phyloP scores from a whole-genome alignment of 2,797 vertebrate genomes.

The Neopelma chrysocephalum region DNA sequence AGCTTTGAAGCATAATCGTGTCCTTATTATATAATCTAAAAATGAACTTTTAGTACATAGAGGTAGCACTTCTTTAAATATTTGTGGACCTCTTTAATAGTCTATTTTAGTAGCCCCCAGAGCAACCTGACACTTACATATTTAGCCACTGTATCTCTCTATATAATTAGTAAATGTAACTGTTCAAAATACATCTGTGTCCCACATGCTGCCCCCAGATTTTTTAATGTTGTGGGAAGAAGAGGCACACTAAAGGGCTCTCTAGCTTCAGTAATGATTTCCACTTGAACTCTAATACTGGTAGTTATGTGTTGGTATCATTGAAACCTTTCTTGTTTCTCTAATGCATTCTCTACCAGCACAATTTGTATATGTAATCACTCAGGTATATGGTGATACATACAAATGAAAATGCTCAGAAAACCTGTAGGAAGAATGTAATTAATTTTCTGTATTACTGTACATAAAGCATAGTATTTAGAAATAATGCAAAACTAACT shows the following conservation, averaged over 20 bases:
- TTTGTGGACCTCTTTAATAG: conserved; percentile 8
- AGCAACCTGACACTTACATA: not conserved
- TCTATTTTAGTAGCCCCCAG: conserved; percentile 18
- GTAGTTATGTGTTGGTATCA: not conserved
- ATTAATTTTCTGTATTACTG: not conserved
- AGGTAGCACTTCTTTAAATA: conserved; percentile 19
- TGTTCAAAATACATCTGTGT: conserved; percentile 3
- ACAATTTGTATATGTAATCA: not conserved
- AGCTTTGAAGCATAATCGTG: not conserved
- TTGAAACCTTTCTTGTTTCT: not conserved
- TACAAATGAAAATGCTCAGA: not conserved
- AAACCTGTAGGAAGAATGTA: not conserved
- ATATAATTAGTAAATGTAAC: conserved; percentile 11
- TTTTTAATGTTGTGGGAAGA: not conserved
- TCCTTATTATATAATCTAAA: conserved; percentile 14
- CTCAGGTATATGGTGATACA: not conserved
- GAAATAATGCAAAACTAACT: not conserved
- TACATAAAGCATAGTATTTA: not conserved
- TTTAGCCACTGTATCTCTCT: not conserved
- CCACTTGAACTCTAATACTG: not conserved
- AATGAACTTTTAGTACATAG: not conserved
- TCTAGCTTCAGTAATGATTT: not conserved
- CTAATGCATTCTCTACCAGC: not conserved
- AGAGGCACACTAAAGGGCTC: not conserved
- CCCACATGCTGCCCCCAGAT: not conserved